phyloP scores from a whole-genome alignment of 1,140 invertebrate genomes.

The Sinella curviseta region DNA sequence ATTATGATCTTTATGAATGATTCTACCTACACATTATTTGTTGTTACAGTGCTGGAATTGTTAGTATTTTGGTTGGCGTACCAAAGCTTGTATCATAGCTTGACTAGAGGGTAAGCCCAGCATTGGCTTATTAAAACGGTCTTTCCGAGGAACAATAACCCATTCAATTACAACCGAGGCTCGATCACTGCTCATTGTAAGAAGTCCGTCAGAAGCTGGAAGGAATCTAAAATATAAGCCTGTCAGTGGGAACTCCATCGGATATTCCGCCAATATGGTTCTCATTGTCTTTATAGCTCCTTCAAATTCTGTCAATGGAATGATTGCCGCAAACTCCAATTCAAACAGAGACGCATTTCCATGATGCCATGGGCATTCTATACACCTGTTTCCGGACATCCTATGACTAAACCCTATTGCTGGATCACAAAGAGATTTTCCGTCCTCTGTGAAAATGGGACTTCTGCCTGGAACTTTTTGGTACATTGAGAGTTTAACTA shows the following conservation, averaged over 20 bases:
- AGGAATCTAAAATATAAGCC: constrained; percentile 4
- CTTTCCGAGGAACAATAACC: not conserved
- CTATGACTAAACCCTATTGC: not conserved
- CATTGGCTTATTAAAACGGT: not conserved
- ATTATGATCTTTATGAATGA: too few species aligned
- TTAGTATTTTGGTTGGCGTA: too few species aligned
- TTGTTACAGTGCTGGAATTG: not conserved
- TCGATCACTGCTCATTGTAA: not conserved
- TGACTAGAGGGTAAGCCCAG: not conserved
- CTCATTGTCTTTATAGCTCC: not conserved
- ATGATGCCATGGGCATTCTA: not conserved
- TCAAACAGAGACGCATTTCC: not conserved
- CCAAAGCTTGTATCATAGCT: not conserved
- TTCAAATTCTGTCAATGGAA: not conserved
- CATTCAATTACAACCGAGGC: not conserved
- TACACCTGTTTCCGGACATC: not conserved
- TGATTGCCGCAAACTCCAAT: not conserved
- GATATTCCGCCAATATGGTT: not conserved
- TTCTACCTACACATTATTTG: not conserved
- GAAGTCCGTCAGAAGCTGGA: not conserved
- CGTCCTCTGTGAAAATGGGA: not conserved
- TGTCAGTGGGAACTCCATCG: not conserved
- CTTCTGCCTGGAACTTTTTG: too few species aligned
- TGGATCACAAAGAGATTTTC: not conserved
- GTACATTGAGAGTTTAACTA: too few species aligned